A percentile compares a stretch with the other conserved stretches of the same genome.
phyloP scores from a whole-genome alignment of 2,888 invertebrate genomes.

The Macropis europaea region DNA sequence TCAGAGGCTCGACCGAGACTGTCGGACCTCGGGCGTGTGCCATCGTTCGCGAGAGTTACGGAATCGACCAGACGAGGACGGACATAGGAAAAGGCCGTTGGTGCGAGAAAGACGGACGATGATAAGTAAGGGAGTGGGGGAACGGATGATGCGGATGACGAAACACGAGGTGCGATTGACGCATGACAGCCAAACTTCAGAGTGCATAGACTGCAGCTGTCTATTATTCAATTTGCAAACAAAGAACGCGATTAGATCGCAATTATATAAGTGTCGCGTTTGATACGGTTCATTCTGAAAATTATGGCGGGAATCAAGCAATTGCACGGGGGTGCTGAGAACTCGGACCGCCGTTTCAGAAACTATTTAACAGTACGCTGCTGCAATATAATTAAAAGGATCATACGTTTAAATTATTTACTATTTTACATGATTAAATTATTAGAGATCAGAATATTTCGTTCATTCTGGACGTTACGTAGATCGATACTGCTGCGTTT shows the following conservation, averaged over 20 bases:
- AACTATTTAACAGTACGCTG: background rate
- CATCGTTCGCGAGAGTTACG: slow-evolving; percentile 11
- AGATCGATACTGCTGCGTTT: too few species aligned
- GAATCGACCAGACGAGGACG: background rate
- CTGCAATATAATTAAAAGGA: too few species aligned
- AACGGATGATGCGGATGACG: slow-evolving; percentile 50
- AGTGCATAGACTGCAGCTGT: background rate
- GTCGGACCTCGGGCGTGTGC: slow-evolving; percentile 33
- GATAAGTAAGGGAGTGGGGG: slow-evolving; percentile 11
- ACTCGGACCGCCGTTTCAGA: background rate
- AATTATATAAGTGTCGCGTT: background rate
- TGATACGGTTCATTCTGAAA: background rate
- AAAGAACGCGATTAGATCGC: background rate
- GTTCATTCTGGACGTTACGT: too few species aligned
- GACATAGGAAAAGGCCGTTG: background rate
- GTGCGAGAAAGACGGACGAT: background rate
- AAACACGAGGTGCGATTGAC: slow-evolving; percentile 53
- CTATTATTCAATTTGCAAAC: slow-evolving; percentile 1
- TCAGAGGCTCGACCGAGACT: slow-evolving; percentile 33
- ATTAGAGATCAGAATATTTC: too few species aligned
- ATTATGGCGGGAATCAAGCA: background rate
- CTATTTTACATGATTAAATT: too few species aligned
- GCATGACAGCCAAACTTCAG: slow-evolving; percentile 14
- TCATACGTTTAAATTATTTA: too few species aligned
- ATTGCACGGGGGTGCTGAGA: too few species aligned